Conservation (phyloP, 1,140 invertebrate species). For the Drosophila seguyi region DNA sequence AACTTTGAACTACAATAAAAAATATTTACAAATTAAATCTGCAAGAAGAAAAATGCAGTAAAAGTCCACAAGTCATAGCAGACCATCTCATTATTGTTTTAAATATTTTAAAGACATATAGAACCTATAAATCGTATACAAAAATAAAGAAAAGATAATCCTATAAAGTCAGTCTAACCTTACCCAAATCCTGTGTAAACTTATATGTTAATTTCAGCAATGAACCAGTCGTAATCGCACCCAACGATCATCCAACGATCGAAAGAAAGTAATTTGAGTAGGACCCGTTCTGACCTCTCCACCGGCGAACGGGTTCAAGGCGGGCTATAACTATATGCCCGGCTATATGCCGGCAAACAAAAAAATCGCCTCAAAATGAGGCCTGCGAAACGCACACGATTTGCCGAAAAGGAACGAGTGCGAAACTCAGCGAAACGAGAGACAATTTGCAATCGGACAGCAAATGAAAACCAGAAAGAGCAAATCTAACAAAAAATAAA, state of each 20-base stretch:
- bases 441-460: slow-evolving; percentile 78
- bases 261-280: slow-evolving; percentile 22
- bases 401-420: slow-evolving; percentile 47
- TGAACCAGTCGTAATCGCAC: background rate
- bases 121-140: background rate
- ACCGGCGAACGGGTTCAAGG: slow-evolving; percentile 56
- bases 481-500: slow-evolving; percentile 27
- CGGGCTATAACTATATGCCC: background rate
- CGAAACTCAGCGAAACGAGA: slow-evolving; percentile 60
- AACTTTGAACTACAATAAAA: background rate
- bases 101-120: background rate
- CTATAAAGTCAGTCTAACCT: background rate
- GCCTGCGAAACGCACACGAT: slow-evolving; percentile 59
- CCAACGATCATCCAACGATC: background rate
- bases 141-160: background rate
- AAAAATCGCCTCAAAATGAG: slow-evolving; percentile 53
- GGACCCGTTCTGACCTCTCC: background rate
- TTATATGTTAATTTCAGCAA: background rate
- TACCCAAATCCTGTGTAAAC: background rate
- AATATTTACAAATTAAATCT: background rate
- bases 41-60: background rate
- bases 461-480: slow-evolving; percentile 75
- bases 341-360: slow-evolving; percentile 14
- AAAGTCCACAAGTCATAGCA: background rate
- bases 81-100: background rate